Evolutionary conservation across 2,888 invertebrate genomes (phyloP).

Genomic region (Coelinius sp.): DNA sequence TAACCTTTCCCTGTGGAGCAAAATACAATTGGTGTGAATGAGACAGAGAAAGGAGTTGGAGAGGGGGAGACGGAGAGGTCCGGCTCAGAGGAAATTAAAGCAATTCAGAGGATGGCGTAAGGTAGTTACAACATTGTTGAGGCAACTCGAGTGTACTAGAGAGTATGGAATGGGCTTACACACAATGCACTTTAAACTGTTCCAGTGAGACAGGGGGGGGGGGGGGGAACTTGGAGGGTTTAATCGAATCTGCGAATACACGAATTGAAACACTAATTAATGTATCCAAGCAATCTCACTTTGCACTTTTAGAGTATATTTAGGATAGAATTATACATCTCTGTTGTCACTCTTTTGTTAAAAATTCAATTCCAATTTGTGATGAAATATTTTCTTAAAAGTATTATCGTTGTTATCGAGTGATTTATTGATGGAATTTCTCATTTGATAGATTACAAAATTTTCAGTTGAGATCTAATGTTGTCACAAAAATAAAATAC

Average conservation of each 20-base stretch:
- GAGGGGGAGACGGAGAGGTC: too few relatives aligned
- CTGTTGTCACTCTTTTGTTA: too few relatives aligned
- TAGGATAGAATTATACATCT: not conserved
- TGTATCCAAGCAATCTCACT: constrained; percentile 13
- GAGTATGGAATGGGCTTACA: constrained; percentile 17
- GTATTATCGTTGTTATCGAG: not conserved
- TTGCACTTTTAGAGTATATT: not conserved
- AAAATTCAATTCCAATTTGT: not conserved
- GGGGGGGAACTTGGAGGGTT: not conserved
- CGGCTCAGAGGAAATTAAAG: constrained; percentile 51
- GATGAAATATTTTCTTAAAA: not conserved
- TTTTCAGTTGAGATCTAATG: too few relatives aligned
- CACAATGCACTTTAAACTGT: constrained; percentile 16
- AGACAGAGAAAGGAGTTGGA: constrained; percentile 26
- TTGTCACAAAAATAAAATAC: not conserved
- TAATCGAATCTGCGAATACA: constrained; percentile 37
- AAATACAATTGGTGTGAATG: not conserved
- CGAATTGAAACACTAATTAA: constrained; percentile 37
- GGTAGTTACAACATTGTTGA: constrained; percentile 52
- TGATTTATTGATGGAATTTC: too few relatives aligned
- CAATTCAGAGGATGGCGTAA: constrained; percentile 48
- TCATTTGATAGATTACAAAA: too few relatives aligned
- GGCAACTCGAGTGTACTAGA: constrained; percentile 18
- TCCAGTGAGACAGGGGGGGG: not conserved
- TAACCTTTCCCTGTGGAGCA: constrained; percentile 22